Percentiles rank a stretch among this genome's conserved stretches.
phyloP scores from a whole-genome alignment of 2,797 vertebrate genomes.

The Brachyalestes nurse region DNA sequence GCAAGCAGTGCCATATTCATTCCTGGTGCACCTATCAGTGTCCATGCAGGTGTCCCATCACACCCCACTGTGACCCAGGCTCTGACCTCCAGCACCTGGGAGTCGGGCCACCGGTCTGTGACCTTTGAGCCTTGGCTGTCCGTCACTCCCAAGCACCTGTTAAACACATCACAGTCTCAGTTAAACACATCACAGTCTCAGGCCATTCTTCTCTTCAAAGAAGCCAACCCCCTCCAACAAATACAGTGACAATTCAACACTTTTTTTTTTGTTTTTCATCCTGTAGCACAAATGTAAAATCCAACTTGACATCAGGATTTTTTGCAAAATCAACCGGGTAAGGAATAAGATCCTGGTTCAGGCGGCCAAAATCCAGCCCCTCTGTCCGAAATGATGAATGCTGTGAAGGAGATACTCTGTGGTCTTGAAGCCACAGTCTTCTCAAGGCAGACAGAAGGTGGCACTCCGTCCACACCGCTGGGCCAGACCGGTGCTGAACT shows the following conservation, averaged over 20 bases:
- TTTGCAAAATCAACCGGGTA: background rate
- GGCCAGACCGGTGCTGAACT: background rate
- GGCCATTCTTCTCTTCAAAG: conserved; percentile 26
- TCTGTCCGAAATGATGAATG: conserved; percentile 16
- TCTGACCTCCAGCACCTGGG: conserved; percentile 71
- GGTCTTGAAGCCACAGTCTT: conserved; percentile 26
- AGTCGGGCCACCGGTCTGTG: conserved; percentile 54
- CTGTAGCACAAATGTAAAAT: background rate
- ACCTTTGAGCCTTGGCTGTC: conserved; percentile 64
- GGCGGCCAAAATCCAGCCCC: background rate
- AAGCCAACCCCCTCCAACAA: background rate
- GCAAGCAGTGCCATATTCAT: conserved; percentile 37
- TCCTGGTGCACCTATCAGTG: conserved; percentile 63
- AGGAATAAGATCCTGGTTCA: background rate
- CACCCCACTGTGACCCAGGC: conserved; percentile 57
- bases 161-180: conserved; percentile 62
- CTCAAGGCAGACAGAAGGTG: conserved; percentile 56
- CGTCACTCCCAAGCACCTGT: conserved; percentile 66
- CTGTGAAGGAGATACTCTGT: conserved; percentile 9
- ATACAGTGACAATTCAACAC: background rate
- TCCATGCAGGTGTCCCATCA: conserved; percentile 69
- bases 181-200: conserved; percentile 62
- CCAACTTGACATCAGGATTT: background rate
- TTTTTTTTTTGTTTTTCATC: background rate
- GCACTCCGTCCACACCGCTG: conserved; percentile 46